Evolutionary conservation across 2,888 invertebrate species (phyloP).

Genomic region (Hoplodrina blanda): DNA sequence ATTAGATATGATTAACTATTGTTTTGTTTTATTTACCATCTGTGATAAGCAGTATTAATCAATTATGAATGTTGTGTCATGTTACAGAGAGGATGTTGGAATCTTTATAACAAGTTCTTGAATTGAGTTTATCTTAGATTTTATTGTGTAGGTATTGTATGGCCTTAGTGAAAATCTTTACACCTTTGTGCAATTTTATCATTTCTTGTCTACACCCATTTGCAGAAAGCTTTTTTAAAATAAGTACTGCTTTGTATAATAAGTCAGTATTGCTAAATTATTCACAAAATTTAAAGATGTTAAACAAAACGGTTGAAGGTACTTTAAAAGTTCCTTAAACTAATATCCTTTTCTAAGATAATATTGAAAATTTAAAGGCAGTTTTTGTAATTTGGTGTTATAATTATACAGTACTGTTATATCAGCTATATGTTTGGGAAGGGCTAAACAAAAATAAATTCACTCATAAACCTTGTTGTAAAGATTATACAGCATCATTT

Average conservation of each 20-base stretch:
- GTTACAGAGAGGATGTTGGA: conserved; percentile 39
- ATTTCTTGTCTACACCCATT: too few relatives aligned
- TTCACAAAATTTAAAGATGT: too few relatives aligned
- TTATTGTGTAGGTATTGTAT: neutral
- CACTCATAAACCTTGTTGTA: conserved; percentile 7
- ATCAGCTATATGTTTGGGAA: neutral
- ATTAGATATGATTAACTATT: conserved; percentile 70
- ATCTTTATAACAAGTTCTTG: conserved; percentile 35
- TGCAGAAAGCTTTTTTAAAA: too few relatives aligned
- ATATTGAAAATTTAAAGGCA: too few relatives aligned
- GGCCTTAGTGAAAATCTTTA: neutral
- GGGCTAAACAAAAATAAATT: neutral
- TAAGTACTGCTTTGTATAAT: too few relatives aligned
- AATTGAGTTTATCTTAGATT: neutral
- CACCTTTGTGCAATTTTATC: neutral
- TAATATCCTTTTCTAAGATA: too few relatives aligned
- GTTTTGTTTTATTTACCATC: conserved; percentile 76
- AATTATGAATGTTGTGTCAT: conserved; percentile 69
- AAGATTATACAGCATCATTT: conserved; percentile 42
- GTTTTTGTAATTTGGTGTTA: too few relatives aligned
- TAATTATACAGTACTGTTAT: neutral
- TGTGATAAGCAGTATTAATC: conserved; percentile 81
- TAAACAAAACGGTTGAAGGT: too few relatives aligned
- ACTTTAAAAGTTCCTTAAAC: too few relatives aligned
- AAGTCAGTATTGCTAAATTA: too few relatives aligned